phyloP scores from a whole-genome alignment of 2,888 invertebrate species.

The Cistogaster globosa region DNA sequence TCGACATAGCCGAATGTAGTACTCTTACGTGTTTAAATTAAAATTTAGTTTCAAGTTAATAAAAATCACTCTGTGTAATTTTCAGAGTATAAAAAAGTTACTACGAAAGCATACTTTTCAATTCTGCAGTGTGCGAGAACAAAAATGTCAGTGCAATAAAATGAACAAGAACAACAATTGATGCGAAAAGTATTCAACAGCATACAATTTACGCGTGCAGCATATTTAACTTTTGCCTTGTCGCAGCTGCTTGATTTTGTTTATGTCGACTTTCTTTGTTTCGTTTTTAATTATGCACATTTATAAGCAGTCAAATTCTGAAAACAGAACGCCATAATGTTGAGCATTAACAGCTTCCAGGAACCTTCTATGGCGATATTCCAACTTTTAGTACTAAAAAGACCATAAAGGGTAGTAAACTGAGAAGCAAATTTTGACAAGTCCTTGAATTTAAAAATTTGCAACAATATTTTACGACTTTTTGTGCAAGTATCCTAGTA shows the following conservation, averaged over 20 bases:
- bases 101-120: conserved; percentile 1
- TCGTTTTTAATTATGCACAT: conserved; percentile 51
- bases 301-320: conserved; percentile 29
- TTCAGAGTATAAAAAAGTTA: background rate
- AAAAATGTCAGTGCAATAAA: conserved; percentile 14
- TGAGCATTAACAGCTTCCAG: background rate
- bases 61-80: no score
- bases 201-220: conserved; percentile 53
- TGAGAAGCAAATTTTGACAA: no score
- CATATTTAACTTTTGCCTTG: conserved; percentile 57
- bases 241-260: conserved; percentile 67
- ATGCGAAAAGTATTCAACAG: conserved; percentile 58
- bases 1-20: no score
- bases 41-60: no score
- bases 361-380: no score
- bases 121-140: background rate
- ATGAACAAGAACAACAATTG: conserved; percentile 39
- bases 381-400: no score
- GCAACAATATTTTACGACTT: no score
- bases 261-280: conserved; percentile 53
- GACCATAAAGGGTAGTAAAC: no score
- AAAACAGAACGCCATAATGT: background rate
- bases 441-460: no score
- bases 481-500: no score
- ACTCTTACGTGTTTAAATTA: no score